A percentile compares a stretch with the other conserved stretches of the same genome.
Conservation (phyloP, 2,888 invertebrate species). For the Tachina lurida region DNA sequence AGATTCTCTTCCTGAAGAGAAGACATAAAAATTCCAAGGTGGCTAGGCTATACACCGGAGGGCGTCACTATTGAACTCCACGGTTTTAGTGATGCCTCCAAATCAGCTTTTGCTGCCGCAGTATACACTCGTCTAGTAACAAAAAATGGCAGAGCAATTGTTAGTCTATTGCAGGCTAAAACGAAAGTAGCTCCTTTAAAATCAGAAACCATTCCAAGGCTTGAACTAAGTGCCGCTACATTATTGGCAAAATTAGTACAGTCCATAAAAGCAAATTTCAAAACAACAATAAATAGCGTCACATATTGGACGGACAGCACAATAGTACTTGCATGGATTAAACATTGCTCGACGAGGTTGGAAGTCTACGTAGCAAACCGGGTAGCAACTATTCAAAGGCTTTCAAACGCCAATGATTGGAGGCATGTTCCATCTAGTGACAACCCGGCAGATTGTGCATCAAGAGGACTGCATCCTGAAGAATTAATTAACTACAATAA, state of each 20-base stretch:
- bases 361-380: not conserved
- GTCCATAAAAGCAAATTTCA: too few relatives aligned
- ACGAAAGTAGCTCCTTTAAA: conserved; percentile 35
- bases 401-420: conserved; percentile 33
- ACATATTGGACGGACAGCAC: too few relatives aligned
- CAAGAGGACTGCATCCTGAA: conserved; percentile 21
- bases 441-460: conserved; percentile 27
- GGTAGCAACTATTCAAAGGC: conserved; percentile 13
- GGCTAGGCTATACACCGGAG: not conserved
- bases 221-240: conserved; percentile 13
- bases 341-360: too few relatives aligned
- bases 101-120: not conserved
- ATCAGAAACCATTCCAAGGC: conserved; percentile 29
- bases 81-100: not conserved
- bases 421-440: conserved; percentile 18
- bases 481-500: not conserved
- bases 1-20: not conserved
- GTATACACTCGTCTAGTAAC: not conserved
- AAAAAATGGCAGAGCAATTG: conserved; percentile 7
- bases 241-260: conserved; percentile 23
- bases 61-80: not conserved
- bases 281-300: too few relatives aligned
- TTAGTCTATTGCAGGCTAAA: conserved; percentile 26
- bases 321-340: not conserved
- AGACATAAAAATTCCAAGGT: not conserved